Percentiles rank a stretch among this genome's conserved stretches.
Conservation (phyloP, 2,113 vertebrate genomes). For the Pygoscelis antarcticus region DNA sequence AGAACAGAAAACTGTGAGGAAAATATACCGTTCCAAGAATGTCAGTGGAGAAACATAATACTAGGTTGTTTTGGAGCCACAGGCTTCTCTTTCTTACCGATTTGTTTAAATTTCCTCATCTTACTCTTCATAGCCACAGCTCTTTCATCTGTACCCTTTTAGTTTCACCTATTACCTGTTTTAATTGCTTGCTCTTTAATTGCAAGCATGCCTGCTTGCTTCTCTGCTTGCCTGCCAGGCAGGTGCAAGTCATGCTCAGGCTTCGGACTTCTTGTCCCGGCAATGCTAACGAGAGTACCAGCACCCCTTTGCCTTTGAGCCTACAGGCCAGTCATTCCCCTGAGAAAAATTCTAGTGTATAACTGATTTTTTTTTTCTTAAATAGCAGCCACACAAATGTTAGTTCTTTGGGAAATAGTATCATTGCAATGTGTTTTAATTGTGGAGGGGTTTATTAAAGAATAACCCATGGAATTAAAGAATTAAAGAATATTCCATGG, state of each 20-base stretch:
- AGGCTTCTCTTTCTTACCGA: background rate
- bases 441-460: background rate
- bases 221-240: background rate
- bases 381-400: background rate
- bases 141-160: background rate
- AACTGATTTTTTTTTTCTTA: background rate
- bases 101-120: background rate
- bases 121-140: background rate
- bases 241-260: background rate
- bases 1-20: background rate
- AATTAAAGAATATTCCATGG: background rate
- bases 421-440: background rate
- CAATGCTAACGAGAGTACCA: background rate
- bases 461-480: background rate
- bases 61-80: background rate
- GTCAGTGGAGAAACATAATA: background rate
- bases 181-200: background rate
- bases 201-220: background rate
- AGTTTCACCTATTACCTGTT: background rate
- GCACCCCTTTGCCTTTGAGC: background rate
- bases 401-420: background rate
- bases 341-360: background rate
- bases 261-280: background rate
- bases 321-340: background rate
- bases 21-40: background rate